Base-by-base conservation (phyloP, 2,113 vertebrate species). In the Oceanites oceanicus region DNA sequence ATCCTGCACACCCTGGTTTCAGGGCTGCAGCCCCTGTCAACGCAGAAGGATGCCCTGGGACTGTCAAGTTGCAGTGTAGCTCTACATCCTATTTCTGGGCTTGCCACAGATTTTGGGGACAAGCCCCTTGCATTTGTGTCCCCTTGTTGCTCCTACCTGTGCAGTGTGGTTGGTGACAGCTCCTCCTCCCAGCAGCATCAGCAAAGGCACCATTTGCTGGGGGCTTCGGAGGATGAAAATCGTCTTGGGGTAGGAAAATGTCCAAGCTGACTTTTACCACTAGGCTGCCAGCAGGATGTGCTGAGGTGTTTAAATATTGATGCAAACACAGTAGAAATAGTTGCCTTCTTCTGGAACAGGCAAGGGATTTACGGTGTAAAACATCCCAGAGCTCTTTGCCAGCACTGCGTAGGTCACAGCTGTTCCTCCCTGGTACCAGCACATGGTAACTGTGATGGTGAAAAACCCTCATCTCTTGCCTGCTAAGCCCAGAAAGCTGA, bases 301-400 rank as follows among this genome's bases (percentile, higher is more conserved):
- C 70, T 68, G 74, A 82, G 40, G 36, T 75, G 68, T 88, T 96
- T 86, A 93, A 96, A 88, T 90, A 95, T 84, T 96, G 71, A 93
- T 93, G 79, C 52, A 73, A 92, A 76, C 44, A 75, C 26, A 74
- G 86, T 90, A 92, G 77, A 94, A 88, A 86, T 53, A 74, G 81
- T 82, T 74, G 66, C 45, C 15, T 15, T 72, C 56, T 85, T 91
- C 78, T 0, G 0, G 86, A 92, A 83, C 4, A 61, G 25, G 40
- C 1, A 2, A 83, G 38, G 50, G 63, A 66, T 93, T 88, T 83
- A 83, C 0, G 0, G 67, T 2, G 0, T 71, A 44, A 76, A 90
- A 66, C 68, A 84, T 25, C 72, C 38, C 50, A 63, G 63, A 90
- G n/a, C 59, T 83, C 75, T 90, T 61, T 80, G 72, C 75, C 65